Base-by-base conservation (phyloP, 2,888 invertebrate species). In the Scaptomyza parva region DNA sequence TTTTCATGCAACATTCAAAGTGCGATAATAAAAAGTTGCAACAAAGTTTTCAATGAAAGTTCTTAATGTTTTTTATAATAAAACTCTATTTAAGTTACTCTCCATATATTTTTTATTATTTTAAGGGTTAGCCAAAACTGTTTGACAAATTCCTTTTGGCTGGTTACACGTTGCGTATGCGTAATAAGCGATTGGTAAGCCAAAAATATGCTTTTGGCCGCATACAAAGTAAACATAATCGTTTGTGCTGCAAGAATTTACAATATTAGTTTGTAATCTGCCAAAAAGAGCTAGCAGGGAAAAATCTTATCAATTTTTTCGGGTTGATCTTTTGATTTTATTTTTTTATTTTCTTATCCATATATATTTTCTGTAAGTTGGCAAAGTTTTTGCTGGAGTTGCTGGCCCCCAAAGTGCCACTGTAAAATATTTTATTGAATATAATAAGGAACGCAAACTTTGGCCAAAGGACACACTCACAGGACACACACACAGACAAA, bases 361-460 rank as follows among this genome's bases (percentile, higher is more conserved):
- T 11, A n/a, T n/a, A 5, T 18, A 12, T 45, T 35, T 52, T 51
- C 41, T 55, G 52, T 43, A 30, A 52, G 48, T 54, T 82, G 67
- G 67, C 64, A 59, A 86, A 79, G 71, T 83, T 82, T 37, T 82
- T 55, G 43, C 28, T n/a, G n/a, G 77, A 52, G 52, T 44, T 45
- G 53, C 30, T 44, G 22, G 44, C 58, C 81, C 70, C 80, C 65
- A 57, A 83, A 77, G 83, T 80, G 84, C 77, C 72, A 86, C 86
- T 86, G 82, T 77, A 80, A 82, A 82, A 86, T 82, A 82, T 82
- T 82, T 82, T 82, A 82, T 82, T 82, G 82, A 82, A 82, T 82
- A 86, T 82, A 82, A 82, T 86, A 82, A 82, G 86, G 73, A 76
- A 76, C 52, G 76, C 59, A 82, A 82, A 79, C 65, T 80, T 82